Evolutionary conservation across 1,140 invertebrate genomes (phyloP), one percentile per base, ranked within the genome.

Genomic region (Leptestheria dahalacensis): DNA sequence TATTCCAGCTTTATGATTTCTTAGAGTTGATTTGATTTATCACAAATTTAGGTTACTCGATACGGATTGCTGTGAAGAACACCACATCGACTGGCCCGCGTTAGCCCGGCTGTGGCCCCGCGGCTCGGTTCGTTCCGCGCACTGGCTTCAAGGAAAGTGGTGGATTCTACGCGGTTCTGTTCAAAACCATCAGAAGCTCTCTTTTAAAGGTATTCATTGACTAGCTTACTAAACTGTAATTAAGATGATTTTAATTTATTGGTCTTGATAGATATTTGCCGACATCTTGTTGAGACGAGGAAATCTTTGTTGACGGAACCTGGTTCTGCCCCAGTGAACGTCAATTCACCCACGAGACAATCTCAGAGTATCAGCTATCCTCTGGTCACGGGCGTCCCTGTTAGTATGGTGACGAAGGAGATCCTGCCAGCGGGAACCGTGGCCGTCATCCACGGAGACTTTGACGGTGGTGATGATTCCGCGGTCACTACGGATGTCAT

Each of bases 141-240:
- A 77, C 61, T 77, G 75, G 75, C 63, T 76, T 3, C 59, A 74
- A 64, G 73, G 74, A 3, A 76, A 76, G 62, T 76, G 75, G 75
- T 76, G 74, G 75, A 72, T 68, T 15, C 64, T 77, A 33, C 76
- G 76, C 64, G 64, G 71, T 25, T 69, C 73, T 63, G 68, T 74
- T n/a, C 65, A 68, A 41, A 66, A 72, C 60, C 69, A 71, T 61
- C 70, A 72, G 41, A 60, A 65, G 15, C 60, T 74, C 28, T 58
- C 67, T 28, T 73, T 74, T 64, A 66, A 63, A 68, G 71, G 73
- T 75, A 66, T 55, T 33, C 60, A 52, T n/a, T n/a, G n/a, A 18
- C n/a, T 21, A 48, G 18, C 18, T 2, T 21, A 1, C 21, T 48
- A 18, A 20, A n/a, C 4, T 48, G n/a, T 18, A 48, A 48, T 48